phyloP scores from a whole-genome alignment of 2,888 invertebrate species.

The Ptilodon capucinus region DNA sequence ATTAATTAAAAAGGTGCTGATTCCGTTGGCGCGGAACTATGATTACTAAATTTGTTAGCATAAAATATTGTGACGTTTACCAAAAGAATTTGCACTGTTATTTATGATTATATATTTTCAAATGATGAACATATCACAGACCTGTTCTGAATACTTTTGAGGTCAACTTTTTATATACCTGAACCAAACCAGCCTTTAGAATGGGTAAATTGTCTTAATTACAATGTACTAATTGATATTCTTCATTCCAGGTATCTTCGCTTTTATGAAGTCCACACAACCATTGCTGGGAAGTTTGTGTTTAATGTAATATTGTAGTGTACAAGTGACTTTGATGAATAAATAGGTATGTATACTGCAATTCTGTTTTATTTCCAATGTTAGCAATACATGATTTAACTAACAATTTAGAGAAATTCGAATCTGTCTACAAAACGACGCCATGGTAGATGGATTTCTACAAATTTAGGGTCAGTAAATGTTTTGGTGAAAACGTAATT shows the following conservation, averaged over 20 bases:
- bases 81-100: not conserved
- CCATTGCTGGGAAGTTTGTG: too few relatives aligned
- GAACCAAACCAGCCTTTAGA: not conserved
- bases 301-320: not conserved
- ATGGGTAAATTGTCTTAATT: not conserved
- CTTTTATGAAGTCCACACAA: not conserved
- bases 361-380: not conserved
- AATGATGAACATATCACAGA: constrained; percentile 75
- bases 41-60: too few relatives aligned
- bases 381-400: too few relatives aligned
- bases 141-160: constrained; percentile 77
- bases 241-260: not conserved
- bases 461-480: too few relatives aligned
- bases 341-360: not conserved
- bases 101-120: not conserved
- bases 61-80: too few relatives aligned
- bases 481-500: too few relatives aligned
- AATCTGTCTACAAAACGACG: not conserved
- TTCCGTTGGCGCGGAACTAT: too few relatives aligned
- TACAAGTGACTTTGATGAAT: not conserved
- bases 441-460: too few relatives aligned
- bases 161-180: constrained; percentile 36
- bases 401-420: too few relatives aligned
- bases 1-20: too few relatives aligned
- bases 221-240: too few relatives aligned